Base-by-base conservation (phyloP, 2,888 invertebrate genomes). In the Anthoptus insignis region DNA sequence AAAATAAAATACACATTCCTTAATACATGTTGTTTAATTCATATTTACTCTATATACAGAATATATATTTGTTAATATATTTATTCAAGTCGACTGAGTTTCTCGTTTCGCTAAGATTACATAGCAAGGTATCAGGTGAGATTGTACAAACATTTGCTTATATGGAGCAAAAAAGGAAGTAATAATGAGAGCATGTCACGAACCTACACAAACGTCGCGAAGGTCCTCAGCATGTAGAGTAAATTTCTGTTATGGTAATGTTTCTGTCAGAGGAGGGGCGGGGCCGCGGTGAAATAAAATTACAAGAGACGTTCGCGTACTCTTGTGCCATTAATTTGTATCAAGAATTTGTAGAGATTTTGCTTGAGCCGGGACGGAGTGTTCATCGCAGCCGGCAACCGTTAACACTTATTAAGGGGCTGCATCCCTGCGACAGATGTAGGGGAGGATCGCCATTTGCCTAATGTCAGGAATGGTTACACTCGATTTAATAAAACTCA, bases 401-500 rank as follows among this genome's bases (percentile, higher is more conserved):
- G 91, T 92, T 91, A 91, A 91, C 92, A 91, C 92, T 91, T 92
- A 93, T 93, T 92, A 92, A 91, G 92, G 91, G 91, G 91, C 90
- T 91, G 92, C 93, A 93, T 93, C 92, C 87, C 89, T 82, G 89
- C 92, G 91, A 92, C 92, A 92, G 92, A 93, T 91, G 93, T 92
- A 91, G 88, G 92, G 93, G 92, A 88, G 91, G 90, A 80, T 86
- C 88, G 87, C 91, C 92, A 91, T 92, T 92, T 92, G 90, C 91
- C 89, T 92, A 92, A 93, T 91, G 91, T 87, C 83, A 90, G 89
- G 89, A 92, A 91, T 91, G 91, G 92, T 92, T 91, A 91, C 92
- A 92, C 91, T 92, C 93, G 91, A 92, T 93, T 93, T 93, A 93
- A 93, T 92, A 93, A 92, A 93, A 93, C 88, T 92, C 90, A 84